Conservation (phyloP, 2,888 invertebrate genomes). For the Tanypteryx hageni region DNA sequence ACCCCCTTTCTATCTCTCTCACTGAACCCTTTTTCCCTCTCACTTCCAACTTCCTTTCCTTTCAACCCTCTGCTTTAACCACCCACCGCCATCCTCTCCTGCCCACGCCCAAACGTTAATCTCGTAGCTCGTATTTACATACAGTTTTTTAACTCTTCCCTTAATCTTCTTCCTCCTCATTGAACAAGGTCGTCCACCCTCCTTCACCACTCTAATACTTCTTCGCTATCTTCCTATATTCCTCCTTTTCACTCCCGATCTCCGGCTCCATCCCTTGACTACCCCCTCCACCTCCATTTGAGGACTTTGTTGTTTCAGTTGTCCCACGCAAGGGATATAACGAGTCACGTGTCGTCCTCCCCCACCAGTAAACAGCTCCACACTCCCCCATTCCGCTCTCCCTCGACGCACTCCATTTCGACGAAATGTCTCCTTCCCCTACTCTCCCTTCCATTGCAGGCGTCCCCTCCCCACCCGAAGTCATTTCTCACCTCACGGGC, state of each 20-base stretch:
- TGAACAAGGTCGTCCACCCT: background rate
- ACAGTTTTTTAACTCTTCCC: background rate
- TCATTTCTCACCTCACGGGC: background rate
- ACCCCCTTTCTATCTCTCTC: background rate
- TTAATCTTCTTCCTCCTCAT: background rate
- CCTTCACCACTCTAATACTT: too few species aligned
- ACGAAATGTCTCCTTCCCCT: background rate
- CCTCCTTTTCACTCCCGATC: background rate
- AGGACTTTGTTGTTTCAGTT: slow-evolving; percentile 7
- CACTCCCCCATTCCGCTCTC: slow-evolving; percentile 3
- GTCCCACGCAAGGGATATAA: slow-evolving; percentile 4
- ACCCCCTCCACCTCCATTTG: background rate
- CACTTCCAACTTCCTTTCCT: background rate
- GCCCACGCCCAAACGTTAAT: background rate
- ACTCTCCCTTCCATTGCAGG: background rate
- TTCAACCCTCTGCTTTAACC: background rate
- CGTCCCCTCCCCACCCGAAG: background rate
- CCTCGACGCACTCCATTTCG: background rate
- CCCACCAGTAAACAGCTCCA: background rate
- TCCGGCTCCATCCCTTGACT: background rate
- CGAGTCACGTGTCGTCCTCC: slow-evolving; percentile 6
- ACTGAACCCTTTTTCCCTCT: background rate
- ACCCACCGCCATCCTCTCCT: background rate
- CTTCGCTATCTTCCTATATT: too few species aligned
- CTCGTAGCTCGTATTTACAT: background rate